Percentiles rank a stretch among this genome's conserved stretches.
Evolutionary conservation across 2,113 vertebrate species (phyloP).

Genomic region (Austrofundulus limnaeus): DNA sequence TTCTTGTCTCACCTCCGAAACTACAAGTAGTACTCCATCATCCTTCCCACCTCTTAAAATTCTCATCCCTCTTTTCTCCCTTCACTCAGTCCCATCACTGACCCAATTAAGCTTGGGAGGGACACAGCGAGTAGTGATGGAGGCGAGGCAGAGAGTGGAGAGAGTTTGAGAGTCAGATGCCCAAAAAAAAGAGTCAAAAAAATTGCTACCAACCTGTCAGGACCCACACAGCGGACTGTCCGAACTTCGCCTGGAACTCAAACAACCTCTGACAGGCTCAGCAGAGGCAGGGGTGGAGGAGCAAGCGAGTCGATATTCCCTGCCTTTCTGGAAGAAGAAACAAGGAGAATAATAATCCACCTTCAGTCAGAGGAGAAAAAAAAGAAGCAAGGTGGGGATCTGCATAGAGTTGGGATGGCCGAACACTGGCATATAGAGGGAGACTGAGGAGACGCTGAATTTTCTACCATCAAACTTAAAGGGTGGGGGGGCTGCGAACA

Average conservation of each 20-base stretch:
- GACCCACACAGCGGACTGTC: slow-evolving; percentile 45
- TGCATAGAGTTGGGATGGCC: slow-evolving; percentile 56
- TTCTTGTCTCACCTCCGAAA: slow-evolving; percentile 16
- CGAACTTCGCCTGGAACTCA: slow-evolving; percentile 67
- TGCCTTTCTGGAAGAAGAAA: slow-evolving; percentile 53
- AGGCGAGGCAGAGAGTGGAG: slow-evolving; percentile 40
- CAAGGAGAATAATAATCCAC: slow-evolving; percentile 66
- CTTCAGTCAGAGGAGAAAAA: slow-evolving; percentile 37
- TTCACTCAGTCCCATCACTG: slow-evolving; percentile 67
- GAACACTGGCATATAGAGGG: slow-evolving; percentile 63
- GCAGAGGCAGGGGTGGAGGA: slow-evolving; percentile 44
- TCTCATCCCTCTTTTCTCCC: slow-evolving; percentile 33
- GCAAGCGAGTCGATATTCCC: slow-evolving; percentile 42
- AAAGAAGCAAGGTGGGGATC: slow-evolving; percentile 42
- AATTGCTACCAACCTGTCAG: slow-evolving; percentile 50
- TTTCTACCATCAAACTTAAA: slow-evolving; percentile 46
- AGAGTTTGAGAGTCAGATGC: slow-evolving; percentile 59
- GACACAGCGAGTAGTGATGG: slow-evolving; percentile 53
- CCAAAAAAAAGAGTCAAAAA: slow-evolving; percentile 40
- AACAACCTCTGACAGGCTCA: slow-evolving; percentile 60
- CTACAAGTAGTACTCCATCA: slow-evolving; percentile 36
- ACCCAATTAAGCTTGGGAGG: slow-evolving; percentile 76
- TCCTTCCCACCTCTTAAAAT: slow-evolving; percentile 29
- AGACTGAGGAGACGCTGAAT: slow-evolving; percentile 50
- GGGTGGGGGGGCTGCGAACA: slow-evolving; percentile 23